phyloP scores from a whole-genome alignment of 2,888 invertebrate genomes.

The Anagyrus pseudococci region DNA sequence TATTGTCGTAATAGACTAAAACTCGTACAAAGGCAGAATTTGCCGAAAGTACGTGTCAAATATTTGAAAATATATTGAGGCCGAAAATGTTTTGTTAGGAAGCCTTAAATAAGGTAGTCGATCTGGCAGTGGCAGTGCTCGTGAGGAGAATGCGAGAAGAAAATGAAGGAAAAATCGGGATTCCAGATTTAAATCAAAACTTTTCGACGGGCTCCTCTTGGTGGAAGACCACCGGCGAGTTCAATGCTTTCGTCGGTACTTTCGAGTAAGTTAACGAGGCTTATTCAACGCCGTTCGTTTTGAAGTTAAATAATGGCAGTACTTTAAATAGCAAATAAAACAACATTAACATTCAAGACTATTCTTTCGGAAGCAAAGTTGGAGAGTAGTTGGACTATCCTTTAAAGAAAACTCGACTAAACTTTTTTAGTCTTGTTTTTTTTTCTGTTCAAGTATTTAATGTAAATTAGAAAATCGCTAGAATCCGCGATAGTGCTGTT shows the following conservation, averaged over 20 bases:
- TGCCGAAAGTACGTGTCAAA: no score
- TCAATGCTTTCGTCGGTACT: conserved; percentile 38
- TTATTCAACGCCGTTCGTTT: no score
- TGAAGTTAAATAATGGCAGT: not conserved
- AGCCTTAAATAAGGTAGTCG: conserved; percentile 40
- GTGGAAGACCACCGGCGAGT: conserved; percentile 38
- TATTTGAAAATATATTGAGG: no score
- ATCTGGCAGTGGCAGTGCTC: conserved; percentile 34
- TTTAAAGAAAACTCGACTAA: conserved; percentile 1
- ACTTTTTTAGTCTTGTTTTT: no score
- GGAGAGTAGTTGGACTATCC: not conserved
- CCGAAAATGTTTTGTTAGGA: conserved; percentile 25
- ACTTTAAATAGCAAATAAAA: not conserved
- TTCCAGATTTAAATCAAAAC: conserved; percentile 40
- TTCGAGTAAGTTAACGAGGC: conserved; percentile 43
- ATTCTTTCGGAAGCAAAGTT: not conserved
- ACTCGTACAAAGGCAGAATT: no score
- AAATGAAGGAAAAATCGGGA: conserved; percentile 33
- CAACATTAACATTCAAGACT: not conserved
- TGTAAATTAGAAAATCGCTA: no score
- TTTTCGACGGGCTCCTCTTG: conserved; percentile 38
- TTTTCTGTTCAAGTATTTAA: no score
- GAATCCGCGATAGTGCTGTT: no score
- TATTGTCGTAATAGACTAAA: no score
- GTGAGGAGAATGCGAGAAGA: conserved; percentile 32